Conservation (phyloP, 2,797 vertebrate genomes). For the Chelonia mydas region DNA sequence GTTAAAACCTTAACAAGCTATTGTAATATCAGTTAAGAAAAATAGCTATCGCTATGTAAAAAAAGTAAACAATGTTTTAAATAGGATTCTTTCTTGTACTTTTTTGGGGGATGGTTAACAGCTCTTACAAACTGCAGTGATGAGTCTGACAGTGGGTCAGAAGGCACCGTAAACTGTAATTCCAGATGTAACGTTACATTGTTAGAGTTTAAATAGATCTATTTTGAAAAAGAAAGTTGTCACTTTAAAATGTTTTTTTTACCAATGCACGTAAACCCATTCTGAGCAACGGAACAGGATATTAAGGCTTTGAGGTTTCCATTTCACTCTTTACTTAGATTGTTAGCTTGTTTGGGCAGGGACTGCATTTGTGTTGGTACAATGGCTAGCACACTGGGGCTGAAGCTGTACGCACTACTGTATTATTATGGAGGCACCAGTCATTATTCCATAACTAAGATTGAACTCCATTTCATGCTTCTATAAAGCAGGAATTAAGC, state of each 20-base stretch:
- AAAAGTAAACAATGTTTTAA: not conserved
- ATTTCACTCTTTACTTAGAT: not conserved
- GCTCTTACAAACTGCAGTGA: not conserved
- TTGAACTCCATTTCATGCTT: not conserved
- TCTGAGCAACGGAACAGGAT: not conserved
- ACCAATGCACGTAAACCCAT: not conserved
- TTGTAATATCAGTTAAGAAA: not conserved
- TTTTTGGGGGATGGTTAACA: not conserved
- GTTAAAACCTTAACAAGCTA: not conserved
- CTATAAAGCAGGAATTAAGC: not conserved
- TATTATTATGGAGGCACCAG: not conserved
- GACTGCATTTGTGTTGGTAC: not conserved
- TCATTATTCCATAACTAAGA: not conserved
- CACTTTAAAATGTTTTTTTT: not conserved
- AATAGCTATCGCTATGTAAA: not conserved
- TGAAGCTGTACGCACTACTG: not conserved
- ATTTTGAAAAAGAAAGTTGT: not conserved
- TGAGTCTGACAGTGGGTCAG: not conserved
- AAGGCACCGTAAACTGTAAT: not conserved
- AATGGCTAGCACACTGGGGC: not conserved
- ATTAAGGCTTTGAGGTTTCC: not conserved
- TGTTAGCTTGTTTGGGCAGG: not conserved
- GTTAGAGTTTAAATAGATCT: not conserved
- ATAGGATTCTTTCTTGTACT: not conserved
- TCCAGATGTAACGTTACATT: not conserved